phyloP scores from a whole-genome alignment of 2,888 invertebrate species.

The Perithous albicinctus region DNA sequence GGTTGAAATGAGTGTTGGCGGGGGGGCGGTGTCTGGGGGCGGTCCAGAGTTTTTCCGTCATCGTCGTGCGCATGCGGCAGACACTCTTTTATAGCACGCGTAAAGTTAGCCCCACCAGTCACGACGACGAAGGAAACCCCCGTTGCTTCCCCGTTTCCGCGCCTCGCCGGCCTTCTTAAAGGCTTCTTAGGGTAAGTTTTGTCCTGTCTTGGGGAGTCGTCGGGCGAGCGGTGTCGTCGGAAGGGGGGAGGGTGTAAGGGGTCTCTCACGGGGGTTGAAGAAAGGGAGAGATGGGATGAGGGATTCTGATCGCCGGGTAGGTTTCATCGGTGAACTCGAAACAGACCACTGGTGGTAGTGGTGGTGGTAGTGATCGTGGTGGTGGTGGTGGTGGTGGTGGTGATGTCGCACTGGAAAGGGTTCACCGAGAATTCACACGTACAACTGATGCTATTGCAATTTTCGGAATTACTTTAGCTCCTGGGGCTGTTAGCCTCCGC shows the following conservation, averaged over 20 bases:
- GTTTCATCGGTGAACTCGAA: constrained; percentile 40
- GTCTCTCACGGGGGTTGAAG: constrained; percentile 11
- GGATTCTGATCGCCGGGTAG: constrained; percentile 30
- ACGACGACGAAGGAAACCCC: constrained; percentile 18
- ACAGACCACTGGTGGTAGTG: constrained; percentile 41
- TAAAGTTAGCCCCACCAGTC: constrained; percentile 66
- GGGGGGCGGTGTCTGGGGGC: constrained; percentile 81
- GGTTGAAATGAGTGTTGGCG: constrained; percentile 69
- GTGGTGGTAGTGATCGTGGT: constrained; percentile 25
- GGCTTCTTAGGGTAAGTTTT: constrained; percentile 84
- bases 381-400: constrained; percentile 18
- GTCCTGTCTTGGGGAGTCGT: constrained; percentile 75
- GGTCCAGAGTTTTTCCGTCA: constrained; percentile 82
- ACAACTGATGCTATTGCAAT: constrained; percentile 31
- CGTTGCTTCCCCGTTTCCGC: constrained; percentile 65
- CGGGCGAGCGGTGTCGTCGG: too few species aligned
- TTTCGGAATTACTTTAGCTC: constrained; percentile 43
- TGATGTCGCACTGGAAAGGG: constrained; percentile 26
- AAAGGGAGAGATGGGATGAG: constrained; percentile 3
- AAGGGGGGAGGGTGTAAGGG: too few species aligned
- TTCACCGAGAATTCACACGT: constrained; percentile 56
- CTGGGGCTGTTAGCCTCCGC: not conserved
- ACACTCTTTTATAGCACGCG: constrained; percentile 78
- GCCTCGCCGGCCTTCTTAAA: constrained; percentile 82
- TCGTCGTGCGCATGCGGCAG: constrained; percentile 82